phyloP scores from a whole-genome alignment of 2,113 vertebrate genomes.

The Cyanocitta stelleri region DNA sequence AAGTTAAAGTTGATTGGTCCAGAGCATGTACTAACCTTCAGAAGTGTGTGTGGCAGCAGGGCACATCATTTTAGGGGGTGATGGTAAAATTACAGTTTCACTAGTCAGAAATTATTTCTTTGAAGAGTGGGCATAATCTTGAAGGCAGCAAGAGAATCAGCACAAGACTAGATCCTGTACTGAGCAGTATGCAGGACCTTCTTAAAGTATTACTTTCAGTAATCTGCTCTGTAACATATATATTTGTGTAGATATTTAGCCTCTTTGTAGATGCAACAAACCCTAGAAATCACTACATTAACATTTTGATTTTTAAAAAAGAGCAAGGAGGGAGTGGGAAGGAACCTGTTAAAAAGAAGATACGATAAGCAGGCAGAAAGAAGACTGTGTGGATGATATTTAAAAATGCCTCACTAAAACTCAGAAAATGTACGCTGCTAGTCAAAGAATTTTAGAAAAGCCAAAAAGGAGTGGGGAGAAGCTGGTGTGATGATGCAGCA shows the following conservation, averaged over 20 bases:
- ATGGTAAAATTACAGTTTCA: not conserved
- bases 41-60: not conserved
- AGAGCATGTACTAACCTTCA: not conserved
- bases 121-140: not conserved
- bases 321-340: not conserved
- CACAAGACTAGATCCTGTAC: not conserved
- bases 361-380: not conserved
- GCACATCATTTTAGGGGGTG: not conserved
- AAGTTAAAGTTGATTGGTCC: not conserved
- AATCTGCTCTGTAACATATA: not conserved
- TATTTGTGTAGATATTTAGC: not conserved
- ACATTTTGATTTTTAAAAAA: not conserved
- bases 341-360: not conserved
- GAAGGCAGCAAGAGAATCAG: not conserved
- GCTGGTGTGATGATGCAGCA: not conserved
- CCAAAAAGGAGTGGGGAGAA: not conserved
- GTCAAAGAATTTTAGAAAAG: not conserved
- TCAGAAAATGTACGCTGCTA: not conserved
- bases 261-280: not conserved
- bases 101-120: not conserved
- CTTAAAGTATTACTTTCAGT: not conserved
- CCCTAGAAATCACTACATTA: not conserved
- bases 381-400: not conserved
- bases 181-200: not conserved
- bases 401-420: not conserved